A percentile compares a stretch with the other conserved stretches of the same genome.
Evolutionary conservation across 2,888 invertebrate genomes (phyloP).

Genomic region (Sinentomon sp.): DNA sequence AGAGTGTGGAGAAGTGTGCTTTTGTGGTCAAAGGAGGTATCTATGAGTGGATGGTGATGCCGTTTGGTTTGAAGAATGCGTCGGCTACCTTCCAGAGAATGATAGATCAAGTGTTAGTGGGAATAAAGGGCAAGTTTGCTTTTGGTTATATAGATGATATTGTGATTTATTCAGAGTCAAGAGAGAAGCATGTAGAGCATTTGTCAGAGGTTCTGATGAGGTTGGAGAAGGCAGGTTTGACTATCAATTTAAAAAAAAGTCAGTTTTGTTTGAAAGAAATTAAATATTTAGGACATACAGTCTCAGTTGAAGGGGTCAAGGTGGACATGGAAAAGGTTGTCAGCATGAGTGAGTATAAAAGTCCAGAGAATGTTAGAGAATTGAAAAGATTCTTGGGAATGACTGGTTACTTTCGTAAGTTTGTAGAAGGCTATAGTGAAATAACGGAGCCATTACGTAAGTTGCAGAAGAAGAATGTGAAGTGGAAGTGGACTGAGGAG

Average conservation of each 20-base stretch:
- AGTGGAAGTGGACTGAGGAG: no score
- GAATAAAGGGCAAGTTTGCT: conserved; percentile 5
- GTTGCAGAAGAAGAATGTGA: no score
- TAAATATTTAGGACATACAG: conserved; percentile 9
- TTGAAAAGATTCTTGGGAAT: conserved; percentile 13
- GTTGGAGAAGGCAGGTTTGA: conserved; percentile 9
- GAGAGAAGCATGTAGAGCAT: conserved; percentile 9
- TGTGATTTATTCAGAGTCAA: conserved; percentile 6
- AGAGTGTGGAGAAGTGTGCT: conserved; percentile 8
- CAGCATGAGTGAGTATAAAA: conserved; percentile 10
- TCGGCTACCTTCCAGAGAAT: conserved; percentile 8
- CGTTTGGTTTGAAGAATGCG: conserved; percentile 10
- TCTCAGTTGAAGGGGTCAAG: conserved; percentile 7
- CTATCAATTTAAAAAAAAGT: conserved; percentile 11
- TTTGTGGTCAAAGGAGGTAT: conserved; percentile 6
- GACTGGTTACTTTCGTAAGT: conserved; percentile 13
- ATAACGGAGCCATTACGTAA: conserved; percentile 11
- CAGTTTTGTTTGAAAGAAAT: conserved; percentile 5
- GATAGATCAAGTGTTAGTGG: conserved; percentile 9
- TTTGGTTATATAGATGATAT: conserved; percentile 10
- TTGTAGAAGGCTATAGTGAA: conserved; percentile 11
- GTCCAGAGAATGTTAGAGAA: conserved; percentile 5
- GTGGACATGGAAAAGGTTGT: conserved; percentile 11
- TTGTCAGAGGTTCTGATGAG: conserved; percentile 8
- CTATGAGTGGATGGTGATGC: conserved; percentile 8